These are phyloP conservation scores for Rugalucina vietnamica DNA, from an alignment of 2,888 invertebrate species.

Conservation along the genomic window DNA sequence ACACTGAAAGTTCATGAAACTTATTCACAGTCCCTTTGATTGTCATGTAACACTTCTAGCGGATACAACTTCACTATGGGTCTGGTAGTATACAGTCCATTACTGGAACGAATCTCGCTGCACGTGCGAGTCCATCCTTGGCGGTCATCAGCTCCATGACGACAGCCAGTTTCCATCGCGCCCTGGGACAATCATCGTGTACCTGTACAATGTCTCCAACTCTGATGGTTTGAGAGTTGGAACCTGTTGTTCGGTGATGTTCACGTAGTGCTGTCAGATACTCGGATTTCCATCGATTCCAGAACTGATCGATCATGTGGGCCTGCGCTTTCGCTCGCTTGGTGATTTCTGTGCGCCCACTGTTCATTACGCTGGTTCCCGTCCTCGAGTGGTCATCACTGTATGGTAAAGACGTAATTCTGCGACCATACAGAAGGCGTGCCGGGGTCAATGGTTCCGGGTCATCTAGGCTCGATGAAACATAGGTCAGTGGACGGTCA, in stretches of 20 bases:
- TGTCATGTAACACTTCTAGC: too few species aligned
- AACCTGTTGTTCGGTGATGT: slow-evolving; percentile 1
- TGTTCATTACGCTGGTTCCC: neutral
- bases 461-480: slow-evolving; percentile 28
- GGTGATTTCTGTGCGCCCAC: neutral
- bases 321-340: neutral
- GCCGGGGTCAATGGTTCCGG: slow-evolving; percentile 49
- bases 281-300: slow-evolving; percentile 42
- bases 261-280: slow-evolving; percentile 24
- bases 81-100: too few species aligned
- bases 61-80: too few species aligned
- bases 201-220: too few species aligned
- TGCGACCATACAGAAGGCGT: slow-evolving; percentile 45
- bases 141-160: too few species aligned
- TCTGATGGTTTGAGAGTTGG: slow-evolving; percentile 19
- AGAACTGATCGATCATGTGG: slow-evolving; percentile 34
- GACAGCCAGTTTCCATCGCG: too few species aligned
- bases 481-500: slow-evolving; percentile 52
- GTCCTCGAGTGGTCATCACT: too few species aligned
- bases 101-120: too few species aligned
- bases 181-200: too few species aligned
- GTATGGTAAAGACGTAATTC: slow-evolving; percentile 36
- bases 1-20: too few species aligned
- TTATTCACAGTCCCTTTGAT: too few species aligned
- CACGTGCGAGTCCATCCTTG: too few species aligned